Evolutionary conservation across 2,113 vertebrate genomes (phyloP).

Genomic region (Seriola quinqueradiata): DNA sequence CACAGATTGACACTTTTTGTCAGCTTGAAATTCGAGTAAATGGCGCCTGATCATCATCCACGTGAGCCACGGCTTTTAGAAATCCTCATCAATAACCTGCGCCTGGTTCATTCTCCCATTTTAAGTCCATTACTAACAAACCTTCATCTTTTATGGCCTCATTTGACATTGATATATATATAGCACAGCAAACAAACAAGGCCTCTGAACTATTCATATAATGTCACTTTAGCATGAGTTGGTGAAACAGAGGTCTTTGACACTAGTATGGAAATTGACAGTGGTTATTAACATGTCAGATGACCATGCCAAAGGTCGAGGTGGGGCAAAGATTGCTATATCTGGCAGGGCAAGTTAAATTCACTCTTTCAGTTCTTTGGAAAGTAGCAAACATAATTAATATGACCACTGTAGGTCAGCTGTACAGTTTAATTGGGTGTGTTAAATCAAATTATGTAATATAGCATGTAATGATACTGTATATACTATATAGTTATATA

Average conservation of each 20-base stretch:
- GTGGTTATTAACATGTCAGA: constrained; percentile 16
- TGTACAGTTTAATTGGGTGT: neutral
- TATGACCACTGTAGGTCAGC: neutral
- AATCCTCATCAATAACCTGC: constrained; percentile 53
- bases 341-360: neutral
- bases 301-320: neutral
- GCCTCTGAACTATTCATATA: neutral
- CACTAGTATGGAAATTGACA: neutral
- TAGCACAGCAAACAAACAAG: neutral
- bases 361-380: neutral
- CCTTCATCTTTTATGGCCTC: neutral
- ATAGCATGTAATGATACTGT: too few species aligned
- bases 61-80: constrained; percentile 13
- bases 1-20: constrained; percentile 6
- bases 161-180: neutral
- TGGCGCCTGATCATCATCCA: constrained; percentile 13
- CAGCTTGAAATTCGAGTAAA: constrained; percentile 1
- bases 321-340: neutral
- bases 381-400: neutral
- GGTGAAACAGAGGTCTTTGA: neutral
- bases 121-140: constrained; percentile 36
- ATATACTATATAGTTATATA: too few species aligned
- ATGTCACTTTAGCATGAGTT: constrained; percentile 13
- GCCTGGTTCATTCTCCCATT: constrained; percentile 12
- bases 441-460: too few species aligned